Base-by-base conservation (phyloP, 30 jellyfish, hydroid and myxozoan species). In the Mastigias papua region DNA sequence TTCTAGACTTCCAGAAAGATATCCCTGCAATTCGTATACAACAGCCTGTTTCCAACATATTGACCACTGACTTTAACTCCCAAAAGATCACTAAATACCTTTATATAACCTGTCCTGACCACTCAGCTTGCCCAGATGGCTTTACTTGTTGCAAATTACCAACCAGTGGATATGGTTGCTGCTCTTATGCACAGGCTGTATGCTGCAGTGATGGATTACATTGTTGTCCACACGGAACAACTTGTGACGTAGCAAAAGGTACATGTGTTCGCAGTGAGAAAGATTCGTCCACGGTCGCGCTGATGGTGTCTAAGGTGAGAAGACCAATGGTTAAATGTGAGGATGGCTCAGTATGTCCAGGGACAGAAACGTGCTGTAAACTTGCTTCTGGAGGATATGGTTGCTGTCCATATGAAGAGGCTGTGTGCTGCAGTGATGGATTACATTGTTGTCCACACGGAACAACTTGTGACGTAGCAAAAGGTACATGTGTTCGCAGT, bases 381-480 rank as follows among this genome's bases (percentile, higher is more conserved):
- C 32, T 61, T 23, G 84, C 75, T 1, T 16, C 67, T 5, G 97
- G 92, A 22, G 77, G 80, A 21, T 89, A 89, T 70, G 97, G 85
- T 1, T 89, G 97, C 46, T 89, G 97, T 80, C 97, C 97, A 10
- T 72, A 62, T 25, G 78, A 88, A 22, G 26, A 80, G 25, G 97
- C 97, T 7, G 89, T 72, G 20, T 89, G 97, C 68, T 89, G 97
- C 69, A n/a, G 73, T 32, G 97, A 89, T 61, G 79, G 77, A 11
- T 32, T 19, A 22, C 97, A 89, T 69, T 89, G 97, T 58, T 89
- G 97, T 63, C 97, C 97, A 6, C 34, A 69, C 58, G 97, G 93
- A 23, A 19, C 46, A 63, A 50, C 79, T 10, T 88, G 96, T 79
- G 90, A 62, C 19, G 15, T 46, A 30, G 20, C 78, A 30, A 72